phyloP scores from a whole-genome alignment of 2,797 vertebrate genomes.

The Alauda arvensis region DNA sequence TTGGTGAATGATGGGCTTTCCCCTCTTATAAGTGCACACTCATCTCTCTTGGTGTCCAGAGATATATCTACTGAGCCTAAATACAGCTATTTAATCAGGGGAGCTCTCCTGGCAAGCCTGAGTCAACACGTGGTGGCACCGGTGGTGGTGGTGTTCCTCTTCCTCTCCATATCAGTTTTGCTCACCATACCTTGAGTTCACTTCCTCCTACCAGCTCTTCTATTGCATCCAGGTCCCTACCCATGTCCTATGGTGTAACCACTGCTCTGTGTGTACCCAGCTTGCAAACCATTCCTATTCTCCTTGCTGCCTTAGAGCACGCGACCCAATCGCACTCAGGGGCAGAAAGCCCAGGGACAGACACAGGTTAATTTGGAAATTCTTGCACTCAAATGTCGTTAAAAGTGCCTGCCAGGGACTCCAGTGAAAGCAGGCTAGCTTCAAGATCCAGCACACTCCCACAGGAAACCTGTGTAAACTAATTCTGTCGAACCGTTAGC shows the following conservation, averaged over 20 bases:
- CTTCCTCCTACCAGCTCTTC: neutral
- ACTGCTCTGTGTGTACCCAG: neutral
- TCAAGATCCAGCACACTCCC: neutral
- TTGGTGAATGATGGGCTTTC: conserved; percentile 9
- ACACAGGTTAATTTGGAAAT: neutral
- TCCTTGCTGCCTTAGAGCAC: neutral
- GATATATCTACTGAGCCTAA: neutral
- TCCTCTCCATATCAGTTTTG: neutral
- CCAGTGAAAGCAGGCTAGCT: neutral
- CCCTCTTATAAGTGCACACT: neutral
- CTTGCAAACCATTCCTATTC: neutral
- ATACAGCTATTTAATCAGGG: neutral
- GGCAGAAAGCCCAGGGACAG: neutral
- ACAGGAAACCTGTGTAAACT: conserved; percentile 35
- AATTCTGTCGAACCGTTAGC: conserved; percentile 39
- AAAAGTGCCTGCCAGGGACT: neutral
- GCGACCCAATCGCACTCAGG: fast-evolving
- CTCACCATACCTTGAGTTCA: neutral
- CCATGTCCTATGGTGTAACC: fast-evolving
- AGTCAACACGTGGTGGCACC: fast-evolving
- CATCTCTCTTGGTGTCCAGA: neutral
- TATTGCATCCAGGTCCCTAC: neutral
- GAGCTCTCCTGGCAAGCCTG: neutral
- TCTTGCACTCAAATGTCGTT: neutral
- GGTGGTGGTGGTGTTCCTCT: neutral